These are phyloP conservation scores for Brenthis hecate DNA, from an alignment of 2,888 invertebrate genomes.

Conservation along the genomic window DNA sequence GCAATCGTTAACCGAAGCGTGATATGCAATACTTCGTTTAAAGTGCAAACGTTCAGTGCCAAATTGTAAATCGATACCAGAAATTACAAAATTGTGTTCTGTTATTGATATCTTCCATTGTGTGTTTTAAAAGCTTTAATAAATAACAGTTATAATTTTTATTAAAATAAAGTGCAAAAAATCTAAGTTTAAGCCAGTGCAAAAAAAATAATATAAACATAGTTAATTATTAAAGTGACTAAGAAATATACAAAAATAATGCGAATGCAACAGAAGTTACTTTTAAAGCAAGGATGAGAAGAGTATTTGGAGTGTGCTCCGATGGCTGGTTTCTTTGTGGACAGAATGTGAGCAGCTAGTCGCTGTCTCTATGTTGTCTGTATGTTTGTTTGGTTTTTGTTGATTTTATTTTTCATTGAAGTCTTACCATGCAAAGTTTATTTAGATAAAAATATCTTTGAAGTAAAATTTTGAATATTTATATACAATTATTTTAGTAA, in stretches of 20 bases:
- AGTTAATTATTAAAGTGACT: not conserved
- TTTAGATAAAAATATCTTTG: too few species aligned
- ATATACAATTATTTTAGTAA: not conserved
- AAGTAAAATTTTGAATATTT: not conserved
- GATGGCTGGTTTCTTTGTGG: conserved; percentile 79
- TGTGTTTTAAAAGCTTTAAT: too few species aligned
- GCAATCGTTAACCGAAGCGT: conserved; percentile 48
- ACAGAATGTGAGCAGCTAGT: conserved; percentile 78
- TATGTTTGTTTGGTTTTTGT: conserved; percentile 67
- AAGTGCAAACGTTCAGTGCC: conserved; percentile 54
- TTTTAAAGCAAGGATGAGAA: conserved; percentile 64
- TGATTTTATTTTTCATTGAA: conserved; percentile 35
- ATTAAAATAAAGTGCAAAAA: too few species aligned
- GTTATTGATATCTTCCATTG: not conserved
- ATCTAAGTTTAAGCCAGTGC: too few species aligned
- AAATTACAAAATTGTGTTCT: not conserved
- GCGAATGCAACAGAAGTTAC: conserved; percentile 46
- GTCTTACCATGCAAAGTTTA: not conserved
- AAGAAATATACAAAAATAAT: not conserved
- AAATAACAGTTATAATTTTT: not conserved
- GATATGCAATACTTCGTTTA: conserved; percentile 41
- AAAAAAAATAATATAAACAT: too few species aligned
- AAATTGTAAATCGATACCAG: conserved; percentile 27
- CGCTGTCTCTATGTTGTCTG: conserved; percentile 77
- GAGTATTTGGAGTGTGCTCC: conserved; percentile 80